phyloP scores from a whole-genome alignment of 2,888 invertebrate species.

The Platycnemis pennipes region DNA sequence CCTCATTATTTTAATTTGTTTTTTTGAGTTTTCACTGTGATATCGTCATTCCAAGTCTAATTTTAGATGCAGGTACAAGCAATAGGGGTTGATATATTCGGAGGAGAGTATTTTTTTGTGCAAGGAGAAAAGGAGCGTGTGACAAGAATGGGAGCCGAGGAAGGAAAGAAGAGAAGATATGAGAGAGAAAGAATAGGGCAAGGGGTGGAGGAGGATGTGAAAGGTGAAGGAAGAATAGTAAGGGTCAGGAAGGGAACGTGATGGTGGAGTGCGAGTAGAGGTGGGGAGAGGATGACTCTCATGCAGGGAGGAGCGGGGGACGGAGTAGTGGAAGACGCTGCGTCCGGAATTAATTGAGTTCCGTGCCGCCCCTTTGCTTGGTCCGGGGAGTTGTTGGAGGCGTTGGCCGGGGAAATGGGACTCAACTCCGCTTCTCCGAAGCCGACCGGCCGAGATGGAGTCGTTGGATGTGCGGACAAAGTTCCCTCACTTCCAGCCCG shows the following conservation, averaged over 20 bases:
- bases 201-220: neutral
- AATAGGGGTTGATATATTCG: too few relatives aligned
- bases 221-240: neutral
- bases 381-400: neutral
- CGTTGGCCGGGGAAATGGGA: neutral
- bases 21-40: too few relatives aligned
- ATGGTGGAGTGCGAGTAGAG: neutral
- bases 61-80: too few relatives aligned
- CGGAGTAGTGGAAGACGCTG: neutral
- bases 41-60: too few relatives aligned
- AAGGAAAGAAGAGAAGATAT: neutral
- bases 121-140: neutral
- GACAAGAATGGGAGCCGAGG: neutral
- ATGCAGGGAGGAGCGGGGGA: too few relatives aligned
- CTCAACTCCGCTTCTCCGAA: neutral
- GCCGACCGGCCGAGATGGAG: neutral
- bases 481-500: neutral
- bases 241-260: neutral
- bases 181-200: neutral
- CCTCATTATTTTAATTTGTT: too few relatives aligned
- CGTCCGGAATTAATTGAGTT: constrained; percentile 28
- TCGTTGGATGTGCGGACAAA: neutral
- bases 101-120: neutral
- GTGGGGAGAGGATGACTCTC: neutral
- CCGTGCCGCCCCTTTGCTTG: neutral